Percentiles rank a stretch among this genome's conserved stretches.
Evolutionary conservation across 2,113 vertebrate genomes (phyloP).

Genomic region (Dicentrarchus labrax): DNA sequence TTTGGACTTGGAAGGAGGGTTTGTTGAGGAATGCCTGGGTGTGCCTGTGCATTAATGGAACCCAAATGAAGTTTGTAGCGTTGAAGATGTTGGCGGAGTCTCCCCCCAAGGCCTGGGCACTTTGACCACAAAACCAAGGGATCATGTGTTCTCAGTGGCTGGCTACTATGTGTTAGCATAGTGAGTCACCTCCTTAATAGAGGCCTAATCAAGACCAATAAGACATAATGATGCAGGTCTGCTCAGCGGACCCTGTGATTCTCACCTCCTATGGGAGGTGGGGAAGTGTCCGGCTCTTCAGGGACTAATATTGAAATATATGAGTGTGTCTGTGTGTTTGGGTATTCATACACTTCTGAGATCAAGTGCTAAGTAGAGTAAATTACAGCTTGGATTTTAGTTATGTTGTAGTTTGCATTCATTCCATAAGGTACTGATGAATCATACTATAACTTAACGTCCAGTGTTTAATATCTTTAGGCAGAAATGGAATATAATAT

Average conservation of each 20-base stretch:
- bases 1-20: background rate
- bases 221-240: slow-evolving; percentile 38
- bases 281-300: slow-evolving; percentile 1
- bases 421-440: background rate
- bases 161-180: slow-evolving; percentile 17
- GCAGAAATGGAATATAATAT: no score
- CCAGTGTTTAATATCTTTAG: no score
- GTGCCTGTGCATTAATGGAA: slow-evolving; percentile 50
- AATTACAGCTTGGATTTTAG: background rate
- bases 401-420: background rate
- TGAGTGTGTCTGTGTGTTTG: background rate
- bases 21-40: slow-evolving; percentile 7
- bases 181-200: slow-evolving; percentile 28
- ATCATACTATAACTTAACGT: no score
- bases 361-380: background rate
- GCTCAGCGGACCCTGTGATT: slow-evolving; percentile 11
- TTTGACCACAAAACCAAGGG: slow-evolving; percentile 13
- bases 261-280: slow-evolving; percentile 24
- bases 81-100: background rate
- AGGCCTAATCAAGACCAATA: slow-evolving; percentile 58
- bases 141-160: slow-evolving; percentile 34
- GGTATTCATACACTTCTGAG: background rate
- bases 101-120: slow-evolving; percentile 24
- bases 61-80: slow-evolving; percentile 7
- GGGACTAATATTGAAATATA: slow-evolving; percentile 10